Base-by-base conservation (phyloP, 2,113 vertebrate species). In the Fulica atra region DNA sequence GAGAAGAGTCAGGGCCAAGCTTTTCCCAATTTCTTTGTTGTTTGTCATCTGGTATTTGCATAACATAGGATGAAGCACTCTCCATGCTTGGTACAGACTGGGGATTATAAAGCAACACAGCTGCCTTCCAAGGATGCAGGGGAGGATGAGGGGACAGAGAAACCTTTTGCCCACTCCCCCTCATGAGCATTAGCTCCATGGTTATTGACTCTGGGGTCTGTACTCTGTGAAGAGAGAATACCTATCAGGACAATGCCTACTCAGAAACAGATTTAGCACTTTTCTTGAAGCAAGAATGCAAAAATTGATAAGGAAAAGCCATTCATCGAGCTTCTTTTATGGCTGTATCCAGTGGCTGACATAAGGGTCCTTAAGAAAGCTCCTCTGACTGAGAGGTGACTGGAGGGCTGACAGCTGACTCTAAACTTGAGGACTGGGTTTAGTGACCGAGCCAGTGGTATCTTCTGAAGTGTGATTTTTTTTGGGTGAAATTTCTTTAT, bases 1-100 rank as follows among this genome's bases (percentile, higher is more conserved):
- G 31, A 77, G 83, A 79, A 77, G 16, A 36, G 8, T 87, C 88
- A 92, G 59, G 50, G 86, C 35, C 69, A 95, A 84, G 48, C 35
- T 74, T 54, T 72, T 11, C 42, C 7, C 29, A 50, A 17, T 72
- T 91, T 81, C 35, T 51, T 57, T 54, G 21, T 11, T 80, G n/a
- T 12, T 56, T 81, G 31, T 53, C 66, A 60, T 33, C 25, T 42
- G 38, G 6, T 57, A 84, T 91, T 84, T 92, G 77, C 72, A 57
- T 93, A 90, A 50, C 5, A 44, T 2, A 44, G 46, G 33, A 70
- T 15, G 42, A 88, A 89, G 38, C 14, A 40, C 16, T 57, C 50
- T 53, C 73, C 23, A 28, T 48, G 57, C 46, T 63, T 44, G 9
- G 56, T 50, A 63, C 7, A 68, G n/a, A 54, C 16, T 38, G 26